These are phyloP conservation scores for Siderastrea siderea DNA, from an alignment of 92 coral and sea anemone genomes.

Conservation along the genomic window DNA sequence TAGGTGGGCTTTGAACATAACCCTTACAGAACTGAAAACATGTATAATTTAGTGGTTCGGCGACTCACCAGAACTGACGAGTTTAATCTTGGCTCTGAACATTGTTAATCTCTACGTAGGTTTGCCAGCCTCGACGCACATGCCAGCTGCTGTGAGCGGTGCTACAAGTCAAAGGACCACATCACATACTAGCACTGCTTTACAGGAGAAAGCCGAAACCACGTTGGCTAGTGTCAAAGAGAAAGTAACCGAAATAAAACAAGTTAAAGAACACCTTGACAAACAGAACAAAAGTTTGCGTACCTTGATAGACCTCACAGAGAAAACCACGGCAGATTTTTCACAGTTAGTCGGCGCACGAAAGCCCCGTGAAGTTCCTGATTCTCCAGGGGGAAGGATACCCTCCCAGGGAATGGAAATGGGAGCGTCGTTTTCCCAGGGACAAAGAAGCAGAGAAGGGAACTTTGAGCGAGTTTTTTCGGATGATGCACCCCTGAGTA, in stretches of 20 bases:
- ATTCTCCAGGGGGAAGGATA: background rate
- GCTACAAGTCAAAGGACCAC: background rate
- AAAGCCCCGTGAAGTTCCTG: background rate
- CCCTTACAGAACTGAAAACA: too few species aligned
- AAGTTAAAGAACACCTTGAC: slow-evolving; percentile 20
- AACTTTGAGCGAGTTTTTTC: background rate
- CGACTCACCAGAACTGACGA: too few species aligned
- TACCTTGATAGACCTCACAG: background rate
- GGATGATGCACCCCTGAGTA: slow-evolving; percentile 44
- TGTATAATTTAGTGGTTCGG: too few species aligned
- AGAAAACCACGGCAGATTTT: slow-evolving; percentile 12
- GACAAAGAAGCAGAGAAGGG: slow-evolving; percentile 2
- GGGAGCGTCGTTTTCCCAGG: background rate
- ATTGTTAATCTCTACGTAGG: slow-evolving; percentile 4
- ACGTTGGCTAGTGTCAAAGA: background rate
- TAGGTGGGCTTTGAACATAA: too few species aligned
- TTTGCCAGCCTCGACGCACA: background rate
- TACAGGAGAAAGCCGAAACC: slow-evolving; percentile 13
- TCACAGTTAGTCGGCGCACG: background rate
- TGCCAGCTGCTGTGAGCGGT: background rate
- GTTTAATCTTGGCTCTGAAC: too few species aligned
- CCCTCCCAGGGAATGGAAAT: background rate
- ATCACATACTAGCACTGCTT: background rate
- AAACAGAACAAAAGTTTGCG: slow-evolving; percentile 13
- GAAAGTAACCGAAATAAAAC: slow-evolving; percentile 2